Base-by-base conservation (phyloP, 2,888 invertebrate genomes). In the Lepidocyrtinus sp. region DNA sequence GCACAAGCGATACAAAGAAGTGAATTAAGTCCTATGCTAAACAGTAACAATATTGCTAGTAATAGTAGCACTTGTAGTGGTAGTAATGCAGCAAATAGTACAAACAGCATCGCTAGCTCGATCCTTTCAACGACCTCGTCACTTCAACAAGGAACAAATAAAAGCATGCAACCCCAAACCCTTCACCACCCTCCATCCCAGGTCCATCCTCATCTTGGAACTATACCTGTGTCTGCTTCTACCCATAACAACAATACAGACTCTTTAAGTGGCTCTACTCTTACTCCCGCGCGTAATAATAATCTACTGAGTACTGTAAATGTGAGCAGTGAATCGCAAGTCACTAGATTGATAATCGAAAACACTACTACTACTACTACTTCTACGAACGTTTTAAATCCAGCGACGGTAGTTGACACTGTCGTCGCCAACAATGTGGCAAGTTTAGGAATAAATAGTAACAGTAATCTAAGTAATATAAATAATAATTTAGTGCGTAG, bases 1-100 rank as follows among this genome's bases (percentile, higher is more conserved):
- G 91, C 94, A 83, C 93, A 95, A 89, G 95, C 95, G 68, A 93
- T 95, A 89, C 95, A 95, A 88, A 92, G 92, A 87, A 92, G 94
- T 87, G 94, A 90, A 83, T 88, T 77, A 45, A 69, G 65, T 63
- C 82, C 78, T 65, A 59, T 79, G 88, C 70, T 86, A 70, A 75
- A 69, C 81, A 82, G 25, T 74, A 81, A 55, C 82, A 78, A 50
- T 76, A 67, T 67, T 70, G 45, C 26, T 45, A 21, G 63, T 62
- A 76, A 73, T 72, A 72, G 55, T 76, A 81, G 61, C 71, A 74
- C 26, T 50, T 74, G 21, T 78, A 45, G 71, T 78, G 69, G 62
- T 74, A 68, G 79, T 75, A 82, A 73, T 81, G 77, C 85, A 75
- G 81, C 83, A 78, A 84, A 85, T 77, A 85, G 86, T 83, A 83